These are phyloP conservation scores for Microplitis mediator DNA, from an alignment of 1,140 invertebrate species.

Conservation along the genomic window DNA sequence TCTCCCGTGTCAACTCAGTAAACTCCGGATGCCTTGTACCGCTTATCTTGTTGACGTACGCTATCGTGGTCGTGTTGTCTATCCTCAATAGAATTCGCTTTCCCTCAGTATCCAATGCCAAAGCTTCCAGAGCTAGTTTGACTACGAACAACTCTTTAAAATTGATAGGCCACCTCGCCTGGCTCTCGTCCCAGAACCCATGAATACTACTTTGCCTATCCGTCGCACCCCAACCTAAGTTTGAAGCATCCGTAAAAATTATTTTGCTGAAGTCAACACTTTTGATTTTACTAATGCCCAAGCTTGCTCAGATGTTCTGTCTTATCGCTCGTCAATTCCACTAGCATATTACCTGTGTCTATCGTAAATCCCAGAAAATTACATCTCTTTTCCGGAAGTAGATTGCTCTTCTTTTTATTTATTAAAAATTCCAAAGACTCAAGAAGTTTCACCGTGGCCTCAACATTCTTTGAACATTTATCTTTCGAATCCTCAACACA, in stretches of 20 bases:
- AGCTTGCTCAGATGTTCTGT: too few species aligned
- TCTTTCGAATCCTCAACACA: too few species aligned
- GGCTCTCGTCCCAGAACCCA: neutral
- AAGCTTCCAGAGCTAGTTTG: conserved; percentile 39
- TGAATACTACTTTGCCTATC: neutral
- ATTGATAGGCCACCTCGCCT: conserved; percentile 12
- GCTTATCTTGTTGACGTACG: neutral
- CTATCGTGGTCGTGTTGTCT: neutral
- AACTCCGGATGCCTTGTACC: neutral
- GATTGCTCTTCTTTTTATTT: too few species aligned
- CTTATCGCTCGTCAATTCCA: too few species aligned
- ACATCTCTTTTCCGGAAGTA: too few species aligned
- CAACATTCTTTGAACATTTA: too few species aligned
- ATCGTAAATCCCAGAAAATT: too few species aligned
- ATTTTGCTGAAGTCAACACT: neutral
- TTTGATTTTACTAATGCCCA: neutral
- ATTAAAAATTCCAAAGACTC: too few species aligned
- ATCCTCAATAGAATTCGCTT: neutral
- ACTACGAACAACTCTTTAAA: conserved; percentile 8
- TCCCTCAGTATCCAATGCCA: neutral
- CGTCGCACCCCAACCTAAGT: neutral
- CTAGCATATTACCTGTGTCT: too few species aligned
- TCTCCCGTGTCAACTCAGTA: neutral
- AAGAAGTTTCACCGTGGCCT: neutral
- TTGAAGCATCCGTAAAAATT: conserved; percentile 9